Percentiles rank a stretch among this genome's conserved stretches.
Evolutionary conservation across 1,140 invertebrate genomes (phyloP).

Genomic region (Glossosoma conforme): DNA sequence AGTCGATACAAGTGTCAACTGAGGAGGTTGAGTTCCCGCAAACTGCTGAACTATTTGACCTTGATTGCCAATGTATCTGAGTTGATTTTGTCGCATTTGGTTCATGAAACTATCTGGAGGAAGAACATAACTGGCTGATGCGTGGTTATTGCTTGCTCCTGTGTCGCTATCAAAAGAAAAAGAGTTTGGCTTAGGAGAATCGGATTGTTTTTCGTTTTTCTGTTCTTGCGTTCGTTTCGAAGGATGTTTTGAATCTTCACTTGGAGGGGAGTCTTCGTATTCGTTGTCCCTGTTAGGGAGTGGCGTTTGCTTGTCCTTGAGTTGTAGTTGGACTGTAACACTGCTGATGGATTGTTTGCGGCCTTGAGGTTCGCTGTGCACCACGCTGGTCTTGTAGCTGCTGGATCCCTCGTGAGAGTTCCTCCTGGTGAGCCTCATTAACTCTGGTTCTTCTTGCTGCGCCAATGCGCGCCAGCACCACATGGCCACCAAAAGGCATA

Average conservation of each 20-base stretch:
- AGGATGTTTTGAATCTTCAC: conserved; percentile 14
- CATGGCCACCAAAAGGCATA: conserved; percentile 43
- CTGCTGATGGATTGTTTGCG: conserved; percentile 36
- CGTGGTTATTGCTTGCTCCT: conserved; percentile 46
- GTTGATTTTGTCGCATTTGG: conserved; percentile 36
- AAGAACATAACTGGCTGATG: conserved; percentile 44
- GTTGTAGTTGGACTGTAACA: conserved; percentile 37
- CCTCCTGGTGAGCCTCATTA: conserved; percentile 37
- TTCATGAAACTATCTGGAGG: conserved; percentile 48
- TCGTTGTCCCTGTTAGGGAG: conserved; percentile 31
- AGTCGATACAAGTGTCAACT: conserved; percentile 13
- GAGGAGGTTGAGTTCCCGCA: conserved; percentile 34
- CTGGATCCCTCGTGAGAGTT: conserved; percentile 36
- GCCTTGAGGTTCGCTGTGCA: conserved; percentile 37
- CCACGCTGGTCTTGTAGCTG: conserved; percentile 36
- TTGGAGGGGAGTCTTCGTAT: conserved; percentile 36
- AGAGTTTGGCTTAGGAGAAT: conserved; percentile 3
- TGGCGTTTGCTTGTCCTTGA: conserved; percentile 32
- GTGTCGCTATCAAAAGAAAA: conserved; percentile 38
- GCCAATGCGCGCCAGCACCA: conserved; percentile 34
- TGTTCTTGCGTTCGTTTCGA: background rate
- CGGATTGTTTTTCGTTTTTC: conserved; percentile 2
- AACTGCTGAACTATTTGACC: background rate
- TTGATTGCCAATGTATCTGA: conserved; percentile 4
- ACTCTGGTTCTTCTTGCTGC: conserved; percentile 43